Base-by-base conservation (phyloP, 1,140 invertebrate genomes). In the Melitaea cinxia region DNA sequence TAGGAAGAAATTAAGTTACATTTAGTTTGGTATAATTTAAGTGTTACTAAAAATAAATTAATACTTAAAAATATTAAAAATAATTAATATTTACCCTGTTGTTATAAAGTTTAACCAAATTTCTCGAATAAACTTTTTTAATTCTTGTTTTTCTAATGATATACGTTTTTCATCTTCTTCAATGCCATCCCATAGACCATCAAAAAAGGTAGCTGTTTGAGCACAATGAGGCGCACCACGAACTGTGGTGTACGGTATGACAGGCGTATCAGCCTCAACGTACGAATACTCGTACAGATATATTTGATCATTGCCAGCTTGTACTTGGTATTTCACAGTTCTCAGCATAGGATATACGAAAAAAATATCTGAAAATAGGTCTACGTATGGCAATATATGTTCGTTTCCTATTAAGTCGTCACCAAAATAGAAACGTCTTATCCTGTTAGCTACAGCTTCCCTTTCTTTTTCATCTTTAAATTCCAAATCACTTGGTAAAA, bases 211-310 rank as follows among this genome's bases (percentile, higher is more conserved):
- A 9, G 35, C 0, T 4, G 73, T 63, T 63, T 88, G 82, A 5
- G 76, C 66, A 26, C 73, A 77, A 50, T 85, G 85, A 10, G 55
- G 30, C 0, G 83, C 74, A 1, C 82, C 80, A 14, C 68, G 49
- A 1, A 78, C 17, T 21, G 72, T 69, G 1, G 70, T 78, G 19
- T 76, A 55, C 6, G 75, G 78, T 5, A 77, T 49, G 0, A 33
- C 5, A 1, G 69, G 56, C 19, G 23, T 58, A 23, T 65, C 56
- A 0, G 72, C 59, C 33, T 75, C 68, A 0, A 66, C 55, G 53
- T 75, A 85, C 1, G 72, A 70, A 65, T 82, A 88, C 58, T 82
- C 78, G 55, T 88, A 84, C 23, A 88, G 70, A 61, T 79, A 84
- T 52, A 88, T 69, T 33, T 76, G 26, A 39, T 75, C 52, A 59